These are phyloP conservation scores for Steatocranus sp. DNA, from an alignment of 2,797 vertebrate genomes.

Conservation along the genomic window DNA sequence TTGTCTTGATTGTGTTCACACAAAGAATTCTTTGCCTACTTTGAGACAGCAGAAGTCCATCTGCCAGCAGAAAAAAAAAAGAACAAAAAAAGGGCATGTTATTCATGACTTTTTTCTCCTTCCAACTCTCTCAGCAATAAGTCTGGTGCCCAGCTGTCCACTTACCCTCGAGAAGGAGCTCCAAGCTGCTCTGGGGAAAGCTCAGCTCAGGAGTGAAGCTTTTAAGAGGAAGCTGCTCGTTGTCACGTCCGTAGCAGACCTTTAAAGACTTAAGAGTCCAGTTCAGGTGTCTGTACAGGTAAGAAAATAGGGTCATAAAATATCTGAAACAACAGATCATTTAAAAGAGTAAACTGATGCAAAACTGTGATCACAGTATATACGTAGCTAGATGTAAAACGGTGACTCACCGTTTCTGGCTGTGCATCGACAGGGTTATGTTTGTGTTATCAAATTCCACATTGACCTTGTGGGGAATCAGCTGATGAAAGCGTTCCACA, in stretches of 20 bases:
- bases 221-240: constrained; percentile 84
- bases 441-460: constrained; percentile 92
- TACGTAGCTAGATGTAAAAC: not conserved
- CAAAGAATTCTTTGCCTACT: constrained; percentile 95
- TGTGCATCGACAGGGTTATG: constrained; percentile 92
- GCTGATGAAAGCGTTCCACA: constrained; percentile 66
- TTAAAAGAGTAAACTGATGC: not conserved
- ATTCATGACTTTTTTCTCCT: not conserved
- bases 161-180: constrained; percentile 87
- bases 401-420: constrained; percentile 87
- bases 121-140: not conserved
- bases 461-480: constrained; percentile 82
- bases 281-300: constrained; percentile 83
- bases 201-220: constrained; percentile 86
- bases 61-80: constrained; percentile 58
- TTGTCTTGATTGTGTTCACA: constrained; percentile 86
- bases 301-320: not conserved
- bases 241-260: constrained; percentile 81
- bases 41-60: constrained; percentile 94
- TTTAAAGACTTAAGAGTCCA: constrained; percentile 93
- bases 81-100: not conserved
- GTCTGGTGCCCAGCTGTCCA: constrained; percentile 9
- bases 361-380: not conserved
- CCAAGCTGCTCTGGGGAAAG: constrained; percentile 89
- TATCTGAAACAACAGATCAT: not conserved